Conservation (phyloP, 2,888 invertebrate genomes). For the Panorpa germanica region DNA sequence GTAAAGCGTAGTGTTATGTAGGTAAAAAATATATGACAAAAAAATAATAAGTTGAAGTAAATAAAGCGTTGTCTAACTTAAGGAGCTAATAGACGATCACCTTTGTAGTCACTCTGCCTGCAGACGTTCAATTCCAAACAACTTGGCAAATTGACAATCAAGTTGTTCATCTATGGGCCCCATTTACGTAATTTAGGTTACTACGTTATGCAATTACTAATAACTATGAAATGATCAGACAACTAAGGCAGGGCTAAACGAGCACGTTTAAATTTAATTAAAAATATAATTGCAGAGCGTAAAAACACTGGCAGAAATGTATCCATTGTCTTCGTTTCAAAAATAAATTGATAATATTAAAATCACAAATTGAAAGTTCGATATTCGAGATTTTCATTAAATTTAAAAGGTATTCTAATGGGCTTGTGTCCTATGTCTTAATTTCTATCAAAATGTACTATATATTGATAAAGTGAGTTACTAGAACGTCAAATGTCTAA, state of each 20-base stretch:
- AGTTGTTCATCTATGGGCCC: not conserved
- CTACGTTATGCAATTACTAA: not conserved
- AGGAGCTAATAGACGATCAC: no score
- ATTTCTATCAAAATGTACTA: no score
- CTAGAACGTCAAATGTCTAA: no score
- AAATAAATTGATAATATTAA: slow-evolving; percentile 1
- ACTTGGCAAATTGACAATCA: no score
- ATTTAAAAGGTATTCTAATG: not conserved
- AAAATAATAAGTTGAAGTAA: no score
- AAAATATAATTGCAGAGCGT: not conserved
- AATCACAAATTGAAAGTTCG: not conserved
- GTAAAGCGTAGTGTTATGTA: no score
- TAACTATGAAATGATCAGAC: not conserved
- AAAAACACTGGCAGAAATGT: slow-evolving; percentile 1
- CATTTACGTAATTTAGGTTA: slow-evolving; percentile 1
- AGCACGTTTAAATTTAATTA: not conserved
- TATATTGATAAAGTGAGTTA: no score
- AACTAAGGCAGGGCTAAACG: not conserved
- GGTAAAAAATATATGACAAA: no score
- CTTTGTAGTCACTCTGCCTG: no score
- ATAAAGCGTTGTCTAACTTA: no score
- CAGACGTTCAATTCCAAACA: no score
- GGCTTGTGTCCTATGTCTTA: no score
- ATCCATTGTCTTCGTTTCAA: slow-evolving; percentile 2
- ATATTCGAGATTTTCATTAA: not conserved